Conservation (phyloP, 2,113 vertebrate species). For the Aplodontia rufa region DNA sequence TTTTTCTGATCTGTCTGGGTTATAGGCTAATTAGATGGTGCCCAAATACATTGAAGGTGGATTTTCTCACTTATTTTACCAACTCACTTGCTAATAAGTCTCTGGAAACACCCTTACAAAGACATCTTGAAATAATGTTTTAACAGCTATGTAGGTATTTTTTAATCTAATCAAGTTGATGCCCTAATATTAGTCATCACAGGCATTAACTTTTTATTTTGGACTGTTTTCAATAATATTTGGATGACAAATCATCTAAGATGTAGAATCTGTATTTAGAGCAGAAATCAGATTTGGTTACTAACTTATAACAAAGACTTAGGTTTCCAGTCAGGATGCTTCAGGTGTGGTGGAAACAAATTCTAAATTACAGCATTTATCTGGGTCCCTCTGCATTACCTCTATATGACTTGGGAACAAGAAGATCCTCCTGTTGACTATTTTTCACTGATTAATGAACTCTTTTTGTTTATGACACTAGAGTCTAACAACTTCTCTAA, state of each 20-base stretch:
- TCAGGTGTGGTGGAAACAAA: too few relatives aligned
- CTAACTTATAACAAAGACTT: background rate
- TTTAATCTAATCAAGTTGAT: background rate
- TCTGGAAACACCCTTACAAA: background rate
- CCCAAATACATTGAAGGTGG: background rate
- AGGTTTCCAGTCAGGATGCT: background rate
- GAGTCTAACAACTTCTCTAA: background rate
- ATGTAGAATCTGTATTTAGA: background rate
- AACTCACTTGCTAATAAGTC: background rate
- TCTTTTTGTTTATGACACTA: background rate
- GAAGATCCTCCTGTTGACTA: background rate
- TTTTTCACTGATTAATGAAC: background rate
- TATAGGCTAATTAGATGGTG: background rate
- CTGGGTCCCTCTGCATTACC: background rate
- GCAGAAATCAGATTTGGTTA: background rate
- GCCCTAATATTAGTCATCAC: background rate
- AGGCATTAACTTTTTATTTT: background rate
- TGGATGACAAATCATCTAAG: background rate
- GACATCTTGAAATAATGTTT: background rate
- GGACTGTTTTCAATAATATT: background rate
- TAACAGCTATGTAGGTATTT: background rate
- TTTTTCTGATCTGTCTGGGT: background rate
- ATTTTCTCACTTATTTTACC: background rate
- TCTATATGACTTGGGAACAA: background rate
- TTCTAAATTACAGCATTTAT: accelerated